Evolutionary conservation across 2,797 vertebrate species (phyloP).

Genomic region (Holocentrus rufus): DNA sequence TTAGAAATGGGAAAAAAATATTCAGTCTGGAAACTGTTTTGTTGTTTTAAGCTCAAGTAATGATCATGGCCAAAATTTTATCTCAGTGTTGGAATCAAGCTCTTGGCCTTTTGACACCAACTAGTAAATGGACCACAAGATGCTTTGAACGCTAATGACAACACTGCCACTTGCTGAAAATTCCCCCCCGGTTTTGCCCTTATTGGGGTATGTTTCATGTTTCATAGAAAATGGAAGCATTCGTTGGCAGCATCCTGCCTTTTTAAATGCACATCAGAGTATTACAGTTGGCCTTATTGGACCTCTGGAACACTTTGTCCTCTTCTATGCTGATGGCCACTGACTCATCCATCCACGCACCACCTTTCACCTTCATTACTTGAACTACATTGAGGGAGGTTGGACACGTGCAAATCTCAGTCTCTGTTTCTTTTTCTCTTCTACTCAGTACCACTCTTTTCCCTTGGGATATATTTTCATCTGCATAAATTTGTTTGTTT

Average conservation of each 20-base stretch:
- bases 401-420: too few relatives aligned
- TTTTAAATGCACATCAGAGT: constrained; percentile 13
- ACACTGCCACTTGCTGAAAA: constrained; percentile 5
- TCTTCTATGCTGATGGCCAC: too few relatives aligned
- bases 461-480: too few relatives aligned
- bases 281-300: constrained; percentile 22
- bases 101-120: background rate
- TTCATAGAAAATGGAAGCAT: background rate
- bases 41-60: too few relatives aligned
- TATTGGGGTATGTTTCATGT: constrained; percentile 28
- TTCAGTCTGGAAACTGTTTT: too few relatives aligned
- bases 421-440: too few relatives aligned
- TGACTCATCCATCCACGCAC: background rate
- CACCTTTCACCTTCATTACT: constrained; percentile 6
- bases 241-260: constrained; percentile 23
- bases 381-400: too few relatives aligned
- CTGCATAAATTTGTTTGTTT: too few relatives aligned
- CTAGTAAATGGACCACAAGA: background rate
- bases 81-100: background rate
- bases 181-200: background rate
- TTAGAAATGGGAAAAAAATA: too few relatives aligned
- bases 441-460: too few relatives aligned
- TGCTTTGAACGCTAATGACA: background rate
- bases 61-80: background rate
- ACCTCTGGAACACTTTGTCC: constrained; percentile 10